Conservation (phyloP, 2,113 vertebrate genomes). For the Nothoprocta pentlandii region DNA sequence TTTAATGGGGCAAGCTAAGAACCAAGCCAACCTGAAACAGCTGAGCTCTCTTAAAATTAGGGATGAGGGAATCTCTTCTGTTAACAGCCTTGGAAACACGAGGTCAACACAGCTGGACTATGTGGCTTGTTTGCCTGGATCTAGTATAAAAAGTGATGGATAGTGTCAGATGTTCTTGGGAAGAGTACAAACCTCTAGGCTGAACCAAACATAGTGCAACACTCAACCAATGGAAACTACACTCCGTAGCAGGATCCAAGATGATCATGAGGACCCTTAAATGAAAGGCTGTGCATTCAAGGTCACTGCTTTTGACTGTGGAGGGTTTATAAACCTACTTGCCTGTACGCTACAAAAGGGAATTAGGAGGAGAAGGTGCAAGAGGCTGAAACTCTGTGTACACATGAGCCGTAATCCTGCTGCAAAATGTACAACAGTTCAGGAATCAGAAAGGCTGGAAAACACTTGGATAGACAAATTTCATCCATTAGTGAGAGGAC, state of each 20-base stretch:
- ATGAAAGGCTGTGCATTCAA: background rate
- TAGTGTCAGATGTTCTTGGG: background rate
- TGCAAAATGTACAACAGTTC: background rate
- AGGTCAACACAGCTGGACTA: background rate
- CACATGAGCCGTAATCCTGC: background rate
- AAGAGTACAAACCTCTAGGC: background rate
- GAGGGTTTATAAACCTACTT: background rate
- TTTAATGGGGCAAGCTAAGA: slow-evolving; percentile 33
- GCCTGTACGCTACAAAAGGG: background rate
- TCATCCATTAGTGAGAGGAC: background rate
- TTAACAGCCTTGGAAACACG: slow-evolving; percentile 3
- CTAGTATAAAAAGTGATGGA: background rate
- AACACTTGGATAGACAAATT: background rate
- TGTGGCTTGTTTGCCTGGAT: background rate
- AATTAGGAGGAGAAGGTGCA: rapidly evolving
- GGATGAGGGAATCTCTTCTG: background rate
- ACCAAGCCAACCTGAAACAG: slow-evolving; percentile 52
- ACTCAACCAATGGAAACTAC: background rate
- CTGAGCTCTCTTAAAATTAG: background rate
- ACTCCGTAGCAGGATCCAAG: background rate
- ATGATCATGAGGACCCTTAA: background rate
- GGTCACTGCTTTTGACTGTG: background rate
- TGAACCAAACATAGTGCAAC: background rate
- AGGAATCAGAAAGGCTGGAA: background rate
- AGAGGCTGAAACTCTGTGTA: background rate